Evolutionary conservation across 2,113 vertebrate species (phyloP).

Genomic region (Percina caprodes): DNA sequence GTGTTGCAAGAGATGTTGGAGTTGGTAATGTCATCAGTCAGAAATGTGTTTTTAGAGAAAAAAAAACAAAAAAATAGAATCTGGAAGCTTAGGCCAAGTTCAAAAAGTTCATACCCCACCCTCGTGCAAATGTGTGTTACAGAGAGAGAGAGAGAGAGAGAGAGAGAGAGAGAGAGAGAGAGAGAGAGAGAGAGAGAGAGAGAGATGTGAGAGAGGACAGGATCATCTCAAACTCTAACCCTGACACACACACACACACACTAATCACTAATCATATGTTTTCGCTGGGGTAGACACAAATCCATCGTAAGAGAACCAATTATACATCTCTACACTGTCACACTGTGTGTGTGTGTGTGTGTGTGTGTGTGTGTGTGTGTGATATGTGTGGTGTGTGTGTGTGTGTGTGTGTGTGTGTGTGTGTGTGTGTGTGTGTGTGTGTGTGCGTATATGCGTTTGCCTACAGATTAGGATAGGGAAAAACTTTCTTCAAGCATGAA

Average conservation of each 20-base stretch:
- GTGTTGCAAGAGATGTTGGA: slow-evolving; percentile 23
- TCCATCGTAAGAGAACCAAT: slow-evolving; percentile 31
- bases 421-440: slow-evolving; percentile 18
- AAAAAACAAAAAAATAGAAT: neutral
- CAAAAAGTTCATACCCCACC: slow-evolving; percentile 19
- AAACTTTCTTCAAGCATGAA: slow-evolving; percentile 36
- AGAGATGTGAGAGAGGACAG: neutral
- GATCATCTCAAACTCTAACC: slow-evolving; percentile 11
- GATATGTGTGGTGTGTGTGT: slow-evolving; percentile 23
- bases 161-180: neutral
- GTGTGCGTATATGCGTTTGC: slow-evolving; percentile 14
- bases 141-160: neutral
- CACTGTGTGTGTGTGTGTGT: slow-evolving; percentile 22
- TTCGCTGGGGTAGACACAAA: slow-evolving; percentile 34
- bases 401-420: slow-evolving; percentile 18
- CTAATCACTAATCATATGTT: slow-evolving; percentile 37
- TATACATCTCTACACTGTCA: slow-evolving; percentile 31
- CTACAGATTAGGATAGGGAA: slow-evolving; percentile 13
- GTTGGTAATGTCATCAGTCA: slow-evolving; percentile 34
- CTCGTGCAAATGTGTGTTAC: slow-evolving; percentile 13
- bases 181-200: neutral
- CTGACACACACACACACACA: slow-evolving; percentile 9
- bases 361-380: slow-evolving; percentile 13
- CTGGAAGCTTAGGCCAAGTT: slow-evolving; percentile 23
- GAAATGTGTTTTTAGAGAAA: slow-evolving; percentile 39